A percentile compares a stretch with the other conserved stretches of the same genome.
Conservation (phyloP, 1,140 invertebrate species). For the Drosophila prosaltans region DNA sequence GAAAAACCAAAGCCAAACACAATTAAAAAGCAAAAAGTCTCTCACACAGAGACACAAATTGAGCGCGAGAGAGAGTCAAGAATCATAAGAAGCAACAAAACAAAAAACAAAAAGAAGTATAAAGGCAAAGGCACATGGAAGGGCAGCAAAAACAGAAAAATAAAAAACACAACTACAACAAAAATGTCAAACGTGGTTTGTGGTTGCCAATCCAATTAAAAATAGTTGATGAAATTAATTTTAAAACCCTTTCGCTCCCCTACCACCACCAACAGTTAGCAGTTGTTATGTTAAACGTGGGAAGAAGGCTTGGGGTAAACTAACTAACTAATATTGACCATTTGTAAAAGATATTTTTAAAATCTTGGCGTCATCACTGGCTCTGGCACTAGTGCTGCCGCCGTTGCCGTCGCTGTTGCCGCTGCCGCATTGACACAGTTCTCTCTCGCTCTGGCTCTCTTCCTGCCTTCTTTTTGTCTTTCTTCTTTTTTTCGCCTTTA, state of each 20-base stretch:
- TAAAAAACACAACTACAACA: not conserved
- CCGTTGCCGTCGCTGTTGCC: slow-evolving; percentile 11
- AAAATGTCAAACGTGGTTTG: slow-evolving; percentile 43
- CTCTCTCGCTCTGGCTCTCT: slow-evolving; percentile 70
- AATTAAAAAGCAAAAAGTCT: slow-evolving; percentile 44
- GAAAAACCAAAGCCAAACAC: slow-evolving; percentile 32
- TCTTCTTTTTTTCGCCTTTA: slow-evolving; percentile 45
- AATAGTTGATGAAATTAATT: slow-evolving; percentile 53
- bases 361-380: slow-evolving; percentile 64
- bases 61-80: slow-evolving; percentile 2
- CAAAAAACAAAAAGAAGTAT: slow-evolving; percentile 16
- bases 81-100: slow-evolving; percentile 14
- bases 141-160: not conserved
- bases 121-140: slow-evolving; percentile 26
- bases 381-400: slow-evolving; percentile 22
- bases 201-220: slow-evolving; percentile 61
- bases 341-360: slow-evolving; percentile 50
- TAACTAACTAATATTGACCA: slow-evolving; percentile 32
- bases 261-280: slow-evolving; percentile 5
- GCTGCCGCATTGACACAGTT: slow-evolving; percentile 66
- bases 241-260: slow-evolving; percentile 18
- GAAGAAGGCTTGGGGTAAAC: not conserved
- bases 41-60: slow-evolving; percentile 34
- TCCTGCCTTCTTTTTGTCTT: slow-evolving; percentile 49
- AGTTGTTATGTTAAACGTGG: slow-evolving; percentile 8